Evolutionary conservation across 2,797 vertebrate genomes (phyloP), one percentile per base, ranked within the genome.

Genomic region (Corythornis leucogaster): DNA sequence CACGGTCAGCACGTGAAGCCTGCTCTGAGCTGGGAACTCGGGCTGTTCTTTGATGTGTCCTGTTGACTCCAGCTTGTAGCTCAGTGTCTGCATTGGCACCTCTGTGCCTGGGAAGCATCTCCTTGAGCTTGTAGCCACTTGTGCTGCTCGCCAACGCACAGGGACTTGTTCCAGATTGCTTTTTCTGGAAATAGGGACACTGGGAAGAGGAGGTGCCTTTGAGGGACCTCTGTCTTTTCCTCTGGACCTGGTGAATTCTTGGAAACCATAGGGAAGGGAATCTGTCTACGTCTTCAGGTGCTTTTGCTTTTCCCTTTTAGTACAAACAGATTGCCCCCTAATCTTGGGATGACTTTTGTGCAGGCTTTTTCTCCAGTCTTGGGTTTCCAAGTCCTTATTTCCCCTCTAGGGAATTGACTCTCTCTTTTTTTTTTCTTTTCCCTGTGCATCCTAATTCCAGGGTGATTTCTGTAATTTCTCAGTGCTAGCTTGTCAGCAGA

Each of bases 401-500:
- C 61, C 68, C 89, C 57, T 87, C 42, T 82, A 63, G 57, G 75
- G 58, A 90, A 62, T 21, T 69, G 15, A 30, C 30, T 12, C 51
- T 33, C 38, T 31, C 2, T 2, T n/a, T 54, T 53, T 28, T 30
- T 53, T n/a, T 18, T 53, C 28, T 30, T 13, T 11, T 14, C 22
- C 48, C 63, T 25, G 26, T 89, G 55, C 87, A 20, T 96, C 35
- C 9, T 93, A 81, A 88, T 86, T 95, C 62, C 21, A 73, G 53
- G 69, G 46, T 93, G 89, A 87, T 91, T 93, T 88, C 80, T 75
- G 85, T 96, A 95, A 89, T 95, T 95, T 95, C 94, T 96, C 89
- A 43, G 42, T 87, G 66, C 86, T 81, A 59, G 64, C 90, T 94
- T 94, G 78, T 89, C 85, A 92, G 87, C 66, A 80, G 64, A 90